Evolutionary conservation across 2,113 vertebrate genomes (phyloP).

Genomic region (Litocranius walleri): DNA sequence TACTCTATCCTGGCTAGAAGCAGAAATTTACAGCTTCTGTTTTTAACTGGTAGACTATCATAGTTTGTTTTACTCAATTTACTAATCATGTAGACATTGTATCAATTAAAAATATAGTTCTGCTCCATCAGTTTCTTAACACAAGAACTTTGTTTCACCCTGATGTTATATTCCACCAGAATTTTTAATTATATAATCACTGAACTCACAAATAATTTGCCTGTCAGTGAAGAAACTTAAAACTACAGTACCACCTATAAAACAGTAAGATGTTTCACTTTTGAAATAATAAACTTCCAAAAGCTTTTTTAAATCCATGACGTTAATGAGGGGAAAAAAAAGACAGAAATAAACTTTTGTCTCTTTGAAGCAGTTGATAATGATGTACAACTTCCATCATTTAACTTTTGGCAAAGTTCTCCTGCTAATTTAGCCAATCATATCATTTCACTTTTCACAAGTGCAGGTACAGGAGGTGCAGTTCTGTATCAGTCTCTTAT

Average conservation of each 20-base stretch:
- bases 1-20: background rate
- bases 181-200: background rate
- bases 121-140: background rate
- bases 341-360: background rate
- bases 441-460: background rate
- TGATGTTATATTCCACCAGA: background rate
- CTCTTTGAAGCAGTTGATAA: background rate
- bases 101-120: background rate
- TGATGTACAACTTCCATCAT: background rate
- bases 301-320: background rate
- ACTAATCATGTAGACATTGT: background rate
- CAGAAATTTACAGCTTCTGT: background rate
- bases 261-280: background rate
- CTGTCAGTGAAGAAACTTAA: background rate
- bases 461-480: background rate
- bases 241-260: background rate
- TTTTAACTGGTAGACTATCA: background rate
- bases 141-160: background rate
- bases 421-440: background rate
- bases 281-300: slow-evolving; percentile 4
- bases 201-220: background rate
- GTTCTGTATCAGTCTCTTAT: background rate
- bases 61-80: background rate
- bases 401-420: background rate
- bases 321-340: background rate